phyloP scores from a whole-genome alignment of 1,140 invertebrate species.

The Brevipalpus yothersi region DNA sequence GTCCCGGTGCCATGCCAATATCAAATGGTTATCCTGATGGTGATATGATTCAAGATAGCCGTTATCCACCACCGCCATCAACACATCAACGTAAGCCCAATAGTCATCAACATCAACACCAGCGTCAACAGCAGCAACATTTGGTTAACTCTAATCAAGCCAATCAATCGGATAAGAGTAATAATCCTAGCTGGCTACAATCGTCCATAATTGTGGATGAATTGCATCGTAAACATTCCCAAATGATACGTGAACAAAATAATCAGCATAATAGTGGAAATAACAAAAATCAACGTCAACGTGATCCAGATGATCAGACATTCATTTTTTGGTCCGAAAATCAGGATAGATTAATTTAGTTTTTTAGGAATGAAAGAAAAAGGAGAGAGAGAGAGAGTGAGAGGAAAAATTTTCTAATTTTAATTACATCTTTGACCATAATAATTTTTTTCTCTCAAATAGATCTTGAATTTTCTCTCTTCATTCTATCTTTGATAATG shows the following conservation, averaged over 20 bases:
- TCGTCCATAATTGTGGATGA: slow-evolving; percentile 9
- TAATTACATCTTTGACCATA: too few species aligned
- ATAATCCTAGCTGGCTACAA: slow-evolving; percentile 5
- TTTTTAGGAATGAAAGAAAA: too few species aligned
- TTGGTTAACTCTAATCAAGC: neutral
- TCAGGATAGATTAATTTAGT: slow-evolving; percentile 2
- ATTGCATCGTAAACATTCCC: slow-evolving; percentile 5
- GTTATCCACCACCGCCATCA: neutral
- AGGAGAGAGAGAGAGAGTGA: too few species aligned
- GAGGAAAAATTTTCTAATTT: too few species aligned
- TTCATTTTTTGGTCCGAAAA: slow-evolving; percentile 1
- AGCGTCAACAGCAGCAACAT: neutral
- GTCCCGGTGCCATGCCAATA: neutral
- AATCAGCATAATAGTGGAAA: neutral
- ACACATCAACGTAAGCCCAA: neutral
- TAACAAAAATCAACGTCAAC: neutral
- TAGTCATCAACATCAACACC: slow-evolving; percentile 1
- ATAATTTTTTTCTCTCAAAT: too few species aligned
- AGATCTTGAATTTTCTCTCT: too few species aligned
- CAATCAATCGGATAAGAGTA: neutral
- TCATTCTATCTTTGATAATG: too few species aligned
- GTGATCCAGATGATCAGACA: neutral
- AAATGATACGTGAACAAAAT: neutral
- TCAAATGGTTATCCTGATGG: neutral
- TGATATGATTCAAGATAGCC: neutral